Base-by-base conservation (phyloP, 2,888 invertebrate genomes). In the Eilema sororculum region DNA sequence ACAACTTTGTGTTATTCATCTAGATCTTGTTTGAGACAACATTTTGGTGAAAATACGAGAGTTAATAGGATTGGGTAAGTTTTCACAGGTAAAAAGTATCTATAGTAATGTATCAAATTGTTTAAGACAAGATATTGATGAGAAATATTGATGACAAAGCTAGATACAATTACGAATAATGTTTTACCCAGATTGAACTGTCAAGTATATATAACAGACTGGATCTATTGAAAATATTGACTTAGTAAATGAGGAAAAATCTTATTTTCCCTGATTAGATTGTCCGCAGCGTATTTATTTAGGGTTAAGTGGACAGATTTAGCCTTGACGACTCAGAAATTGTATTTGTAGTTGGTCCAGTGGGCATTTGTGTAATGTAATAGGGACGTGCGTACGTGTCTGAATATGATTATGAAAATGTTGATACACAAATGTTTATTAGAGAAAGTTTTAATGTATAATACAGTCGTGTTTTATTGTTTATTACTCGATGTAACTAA, bases 241-340 rank as follows among this genome's bases (percentile, higher is more conserved):
- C 63, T 60, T 71, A 65, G 57, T 62, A 13, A 67, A 73, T 68
- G 72, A 74, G 62, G 65, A 61, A 63, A 67, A 71, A 71, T 78
- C 63, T 66, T 64, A 73, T 24, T 76, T 74, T 64, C 58, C 59
- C 30, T 78, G 73, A 81, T 81, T 77, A 76, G 70, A 81, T 79
- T 72, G 66, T 59, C 30, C 46, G n/a, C 57, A 22, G 66, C 52
- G 63, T 74, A 70, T 81, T 79, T 79, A 65, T 72, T 75, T 74
- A 73, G 73, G 67, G 20, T 33, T 69, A 65, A 72, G 73, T 69
- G 71, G 73, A 61, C 68, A 59, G 71, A 70, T 78, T 79, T 46
- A 65, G 70, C 56, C 65, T 30, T 22, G 63, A n/a, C 65, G 41
- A 73, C n/a, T 58, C 52, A 5, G 69, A 65, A 65, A 66, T 73